Base-by-base conservation (phyloP, 2,888 invertebrate genomes). In the Blastobasis lacticolella region DNA sequence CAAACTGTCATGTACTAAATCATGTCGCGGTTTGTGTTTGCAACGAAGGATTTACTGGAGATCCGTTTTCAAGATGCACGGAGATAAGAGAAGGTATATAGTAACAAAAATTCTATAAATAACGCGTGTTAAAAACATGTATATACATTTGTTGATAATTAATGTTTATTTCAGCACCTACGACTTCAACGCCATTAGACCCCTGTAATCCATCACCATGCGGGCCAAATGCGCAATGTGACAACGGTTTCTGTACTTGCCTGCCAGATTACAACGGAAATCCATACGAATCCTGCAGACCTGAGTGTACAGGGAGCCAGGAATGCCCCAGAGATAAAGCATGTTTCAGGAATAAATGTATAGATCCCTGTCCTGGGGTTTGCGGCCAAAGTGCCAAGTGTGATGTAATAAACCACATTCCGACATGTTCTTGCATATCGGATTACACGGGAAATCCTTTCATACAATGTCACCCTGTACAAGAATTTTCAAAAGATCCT, bases 21-120 rank as follows among this genome's bases (percentile, higher is more conserved):
- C 95, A 95, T 73, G 90, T 94, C 42, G 94, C 95, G n/a, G 92
- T 94, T 45, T 95, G 95, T 72, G 92, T 92, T 1, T 95, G 95
- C 66, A 90, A 92, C 58, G 91, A 92, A 56, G 93, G 93, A 38
- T 93, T 90, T 64, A 93, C 92, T 0, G 95, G 95, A n/a, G 94
- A 95, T 90, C 94, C 95, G 41, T 94, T 95, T 66, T 90, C 91
- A 10, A 92, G 93, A 66, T 95, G 95, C 68, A 89, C 83, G 50
- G 89, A 89, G 40, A 88, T 92, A 54, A 88, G 90, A 47, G 71
- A 78, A 81, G 82, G 87, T 87, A 74, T 9, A 41, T 47, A 4
- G 10, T 23, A 23, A 23, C 36, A 50, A 10, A 46, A 50, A 41
- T 37, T 36, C 46, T 44, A 23, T 23, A 10, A 23, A 23, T 10